Base-by-base conservation (phyloP, 2,113 vertebrate genomes). In the Leucoraja erinaceus region DNA sequence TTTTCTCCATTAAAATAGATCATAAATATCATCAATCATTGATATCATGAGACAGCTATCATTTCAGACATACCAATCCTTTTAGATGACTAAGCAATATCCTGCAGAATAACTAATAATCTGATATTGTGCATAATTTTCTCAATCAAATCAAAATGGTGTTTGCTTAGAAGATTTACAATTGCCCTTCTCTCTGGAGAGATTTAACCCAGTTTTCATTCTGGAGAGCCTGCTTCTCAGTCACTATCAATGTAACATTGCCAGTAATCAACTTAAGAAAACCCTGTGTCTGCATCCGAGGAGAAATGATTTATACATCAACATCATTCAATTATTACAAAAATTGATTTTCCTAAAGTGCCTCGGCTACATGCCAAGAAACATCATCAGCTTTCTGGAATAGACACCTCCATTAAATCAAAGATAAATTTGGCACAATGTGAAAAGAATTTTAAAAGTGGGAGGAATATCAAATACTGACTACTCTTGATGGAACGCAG, bases 311-410 rank as follows among this genome's bases (percentile, higher is more conserved):
- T 47, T 72, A 2, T 72, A 12, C 63, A 47, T 72, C 90, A 91
- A 28, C 20, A 74, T 38, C 31, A 72, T 91, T 63, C 90, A 91
- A 33, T 54, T 33, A 33, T 70, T 33, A 70, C n/a, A 22, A 70
- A 68, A 91, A 70, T 28, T 91, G 90, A 91, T 91, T 91, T 47
- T 68, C 63, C 68, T 91, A 54, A 91, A 91, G 68, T 91, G 33
- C 90, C 18, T 74, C 63, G 54, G 38, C 38, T 74, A 0, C n/a
- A 12, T 72, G 90, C 90, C 90, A 74, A 91, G 90, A 74, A 91
- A 74, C 38, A 28, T 91, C 38, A 47, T 70, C 66, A 91, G 68
- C 90, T 70, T 91, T 70, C 90, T 72, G 38, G 66, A 72, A 54
- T 72, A 72, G 18, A 22, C 22, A 72, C 68, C 20, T 28, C 59